These are phyloP conservation scores for Mactromeris polynyma DNA, from an alignment of 2,888 invertebrate genomes.

Conservation along the genomic window DNA sequence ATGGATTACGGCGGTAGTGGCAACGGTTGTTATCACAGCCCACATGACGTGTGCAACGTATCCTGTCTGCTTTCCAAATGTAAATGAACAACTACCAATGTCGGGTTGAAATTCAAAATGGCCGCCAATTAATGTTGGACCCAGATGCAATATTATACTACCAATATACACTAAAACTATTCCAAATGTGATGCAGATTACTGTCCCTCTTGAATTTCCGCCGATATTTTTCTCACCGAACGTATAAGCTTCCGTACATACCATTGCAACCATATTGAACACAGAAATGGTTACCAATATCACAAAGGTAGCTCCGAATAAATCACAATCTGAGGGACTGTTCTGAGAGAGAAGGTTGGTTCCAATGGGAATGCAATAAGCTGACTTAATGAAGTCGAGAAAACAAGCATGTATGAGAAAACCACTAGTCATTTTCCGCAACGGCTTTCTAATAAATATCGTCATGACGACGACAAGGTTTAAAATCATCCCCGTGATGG, in stretches of 20 bases:
- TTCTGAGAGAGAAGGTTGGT: slow-evolving; percentile 83
- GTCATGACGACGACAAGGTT: slow-evolving; percentile 84
- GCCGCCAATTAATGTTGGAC: slow-evolving; percentile 87
- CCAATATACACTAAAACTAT: slow-evolving; percentile 86
- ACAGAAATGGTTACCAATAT: slow-evolving; percentile 86
- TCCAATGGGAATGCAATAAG: slow-evolving; percentile 86
- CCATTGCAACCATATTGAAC: slow-evolving; percentile 87
- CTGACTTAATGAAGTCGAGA: slow-evolving; percentile 85
- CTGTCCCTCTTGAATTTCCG: slow-evolving; percentile 83
- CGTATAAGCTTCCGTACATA: slow-evolving; percentile 87
- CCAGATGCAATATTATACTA: slow-evolving; percentile 86
- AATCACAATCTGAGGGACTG: slow-evolving; percentile 83
- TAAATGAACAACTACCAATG: slow-evolving; percentile 86
- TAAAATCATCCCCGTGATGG: slow-evolving; percentile 83
- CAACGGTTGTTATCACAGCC: slow-evolving; percentile 86
- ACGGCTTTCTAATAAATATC: slow-evolving; percentile 80
- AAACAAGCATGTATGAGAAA: slow-evolving; percentile 86
- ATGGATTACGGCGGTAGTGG: slow-evolving; percentile 83
- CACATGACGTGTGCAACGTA: slow-evolving; percentile 87
- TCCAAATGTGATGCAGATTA: slow-evolving; percentile 86
- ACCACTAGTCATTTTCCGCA: slow-evolving; percentile 86
- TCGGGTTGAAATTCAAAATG: slow-evolving; percentile 86
- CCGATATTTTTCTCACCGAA: slow-evolving; percentile 86
- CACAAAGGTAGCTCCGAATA: slow-evolving; percentile 86
- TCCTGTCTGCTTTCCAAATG: slow-evolving; percentile 85